Conservation (phyloP, 2,113 vertebrate genomes). For the Gracilinanus agilis region DNA sequence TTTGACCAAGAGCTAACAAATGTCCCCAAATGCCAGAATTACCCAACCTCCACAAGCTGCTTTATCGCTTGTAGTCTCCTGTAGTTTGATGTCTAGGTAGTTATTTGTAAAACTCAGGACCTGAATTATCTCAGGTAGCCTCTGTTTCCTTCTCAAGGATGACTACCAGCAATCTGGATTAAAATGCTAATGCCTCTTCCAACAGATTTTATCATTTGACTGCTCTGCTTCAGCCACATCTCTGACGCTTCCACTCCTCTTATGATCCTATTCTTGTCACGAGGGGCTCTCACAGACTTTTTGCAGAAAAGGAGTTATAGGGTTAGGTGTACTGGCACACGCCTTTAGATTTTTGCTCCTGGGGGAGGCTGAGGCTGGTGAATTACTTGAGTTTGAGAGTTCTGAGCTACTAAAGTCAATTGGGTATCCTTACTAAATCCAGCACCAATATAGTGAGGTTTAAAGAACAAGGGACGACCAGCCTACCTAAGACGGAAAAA, state of each 20-base stretch:
- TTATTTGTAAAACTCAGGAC: background rate
- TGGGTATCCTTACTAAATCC: background rate
- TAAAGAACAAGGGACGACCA: background rate
- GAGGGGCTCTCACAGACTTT: background rate
- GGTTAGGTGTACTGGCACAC: background rate
- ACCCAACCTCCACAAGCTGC: background rate
- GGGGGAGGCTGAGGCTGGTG: background rate
- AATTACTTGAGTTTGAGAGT: background rate
- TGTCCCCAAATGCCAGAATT: background rate
- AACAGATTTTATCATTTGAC: background rate
- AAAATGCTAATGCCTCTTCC: background rate
- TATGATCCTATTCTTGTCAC: background rate
- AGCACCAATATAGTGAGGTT: background rate
- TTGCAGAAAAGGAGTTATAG: background rate
- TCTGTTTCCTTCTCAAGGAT: background rate
- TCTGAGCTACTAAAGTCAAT: background rate
- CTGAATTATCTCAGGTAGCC: background rate
- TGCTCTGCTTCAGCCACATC: background rate
- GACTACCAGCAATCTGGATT: background rate
- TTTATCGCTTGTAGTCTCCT: background rate
- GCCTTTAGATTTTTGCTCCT: background rate
- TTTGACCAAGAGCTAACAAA: background rate
- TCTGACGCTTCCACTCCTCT: background rate
- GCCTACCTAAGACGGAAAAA: background rate
- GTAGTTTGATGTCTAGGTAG: background rate